A percentile compares a stretch with the other conserved stretches of the same genome.
These are phyloP conservation scores for Cetonia aurata DNA, from an alignment of 2,888 invertebrate species.

Conservation along the genomic window DNA sequence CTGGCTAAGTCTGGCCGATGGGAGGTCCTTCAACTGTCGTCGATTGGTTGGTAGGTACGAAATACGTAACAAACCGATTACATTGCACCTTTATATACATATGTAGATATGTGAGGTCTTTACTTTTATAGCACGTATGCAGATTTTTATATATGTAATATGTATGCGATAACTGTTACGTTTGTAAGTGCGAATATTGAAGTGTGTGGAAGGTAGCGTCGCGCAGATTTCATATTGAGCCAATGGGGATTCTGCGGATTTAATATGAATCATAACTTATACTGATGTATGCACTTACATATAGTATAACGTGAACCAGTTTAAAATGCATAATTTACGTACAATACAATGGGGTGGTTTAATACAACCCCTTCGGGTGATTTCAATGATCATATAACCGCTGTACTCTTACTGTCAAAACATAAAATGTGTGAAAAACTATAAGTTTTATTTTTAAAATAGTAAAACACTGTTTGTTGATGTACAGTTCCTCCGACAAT, in stretches of 20 bases:
- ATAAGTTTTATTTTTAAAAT: no score
- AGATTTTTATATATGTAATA: not conserved
- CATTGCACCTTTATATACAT: no score
- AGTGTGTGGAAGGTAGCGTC: not conserved
- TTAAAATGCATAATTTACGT: not conserved
- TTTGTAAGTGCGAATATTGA: not conserved
- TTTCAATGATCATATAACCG: slow-evolving; percentile 15
- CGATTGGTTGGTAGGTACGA: not conserved
- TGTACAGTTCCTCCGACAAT: no score
- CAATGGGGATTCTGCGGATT: not conserved
- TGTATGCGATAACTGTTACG: not conserved
- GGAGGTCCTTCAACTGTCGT: not conserved
- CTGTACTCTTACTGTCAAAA: slow-evolving; percentile 7
- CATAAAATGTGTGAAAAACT: no score
- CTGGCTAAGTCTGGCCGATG: not conserved
- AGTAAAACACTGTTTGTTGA: no score
- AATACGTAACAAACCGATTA: not conserved
- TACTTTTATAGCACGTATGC: not conserved
- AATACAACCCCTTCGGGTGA: slow-evolving; percentile 10
- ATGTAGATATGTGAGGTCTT: no score
- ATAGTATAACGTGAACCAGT: not conserved
- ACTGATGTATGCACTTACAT: not conserved
- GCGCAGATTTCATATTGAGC: not conserved
- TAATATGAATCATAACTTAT: no score
- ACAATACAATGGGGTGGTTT: not conserved